These are phyloP conservation scores for Drosophila sordidula DNA, from an alignment of 2,888 invertebrate genomes.

Conservation along the genomic window DNA sequence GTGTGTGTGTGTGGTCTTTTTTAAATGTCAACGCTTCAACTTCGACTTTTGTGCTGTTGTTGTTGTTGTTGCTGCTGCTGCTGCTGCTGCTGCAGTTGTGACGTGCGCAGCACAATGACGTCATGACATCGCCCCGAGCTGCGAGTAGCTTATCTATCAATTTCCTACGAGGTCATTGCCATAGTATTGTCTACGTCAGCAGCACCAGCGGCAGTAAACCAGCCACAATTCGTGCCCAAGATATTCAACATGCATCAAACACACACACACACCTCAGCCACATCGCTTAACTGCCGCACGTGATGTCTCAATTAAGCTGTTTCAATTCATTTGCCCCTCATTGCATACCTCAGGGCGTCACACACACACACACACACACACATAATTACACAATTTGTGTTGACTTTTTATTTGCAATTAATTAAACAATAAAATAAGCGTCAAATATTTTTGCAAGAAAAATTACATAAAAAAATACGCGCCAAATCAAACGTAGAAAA, in stretches of 20 bases:
- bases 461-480: not conserved
- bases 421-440: slow-evolving; percentile 52
- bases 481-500: not conserved
- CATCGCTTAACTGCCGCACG: slow-evolving; percentile 61
- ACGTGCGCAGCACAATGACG: slow-evolving; percentile 67
- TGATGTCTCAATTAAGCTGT: slow-evolving; percentile 70
- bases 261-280: slow-evolving; percentile 6
- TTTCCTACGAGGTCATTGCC: slow-evolving; percentile 64
- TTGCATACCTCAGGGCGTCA: slow-evolving; percentile 51
- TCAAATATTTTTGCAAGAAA: slow-evolving; percentile 45
- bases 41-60: slow-evolving; percentile 68
- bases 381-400: slow-evolving; percentile 8
- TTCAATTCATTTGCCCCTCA: slow-evolving; percentile 30
- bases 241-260: slow-evolving; percentile 17
- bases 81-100: slow-evolving; percentile 42
- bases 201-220: slow-evolving; percentile 9
- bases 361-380: slow-evolving; percentile 2
- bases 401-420: slow-evolving; percentile 29
- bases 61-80: slow-evolving; percentile 1
- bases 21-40: slow-evolving; percentile 78
- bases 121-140: slow-evolving; percentile 37
- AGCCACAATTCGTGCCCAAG: slow-evolving; percentile 4
- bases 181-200: slow-evolving; percentile 60
- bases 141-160: slow-evolving; percentile 61
- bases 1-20: slow-evolving; percentile 34